Evolutionary conservation across 1,140 invertebrate species (phyloP).

Genomic region (Solen grandis): DNA sequence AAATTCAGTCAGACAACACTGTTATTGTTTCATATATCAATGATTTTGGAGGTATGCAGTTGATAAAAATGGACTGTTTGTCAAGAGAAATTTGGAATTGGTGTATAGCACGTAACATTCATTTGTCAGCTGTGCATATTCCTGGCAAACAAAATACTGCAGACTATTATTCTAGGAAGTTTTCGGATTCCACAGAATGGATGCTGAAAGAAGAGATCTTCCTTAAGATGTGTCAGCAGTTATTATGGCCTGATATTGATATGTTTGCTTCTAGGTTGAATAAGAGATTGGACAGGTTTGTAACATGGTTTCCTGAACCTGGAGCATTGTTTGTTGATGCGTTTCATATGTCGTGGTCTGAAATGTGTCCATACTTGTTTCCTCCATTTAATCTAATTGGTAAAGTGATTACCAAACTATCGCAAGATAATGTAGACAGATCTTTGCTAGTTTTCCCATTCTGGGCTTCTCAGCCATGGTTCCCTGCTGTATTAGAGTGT

Average conservation of each 20-base stretch:
- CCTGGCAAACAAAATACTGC: conserved; percentile 32
- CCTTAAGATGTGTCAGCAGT: background rate
- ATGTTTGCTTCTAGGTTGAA: conserved; percentile 48
- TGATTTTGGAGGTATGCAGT: conserved; percentile 43
- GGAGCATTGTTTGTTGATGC: background rate
- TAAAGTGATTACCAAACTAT: conserved; percentile 13
- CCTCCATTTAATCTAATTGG: conserved; percentile 4
- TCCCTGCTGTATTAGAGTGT: conserved; percentile 2
- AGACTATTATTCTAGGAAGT: conserved; percentile 26
- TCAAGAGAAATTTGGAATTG: conserved; percentile 48
- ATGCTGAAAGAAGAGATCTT: conserved; percentile 38
- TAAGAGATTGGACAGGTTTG: conserved; percentile 3
- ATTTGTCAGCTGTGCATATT: conserved; percentile 25
- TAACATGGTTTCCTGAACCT: conserved; percentile 30
- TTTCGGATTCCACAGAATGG: conserved; percentile 32
- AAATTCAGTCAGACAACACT: conserved; percentile 44
- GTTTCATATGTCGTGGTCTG: conserved; percentile 1
- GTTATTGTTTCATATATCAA: conserved; percentile 41
- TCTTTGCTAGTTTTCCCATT: conserved; percentile 3
- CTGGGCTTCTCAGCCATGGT: conserved; percentile 24
- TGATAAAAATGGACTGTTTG: conserved; percentile 10
- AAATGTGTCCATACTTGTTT: background rate
- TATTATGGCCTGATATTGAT: conserved; percentile 29
- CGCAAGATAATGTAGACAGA: conserved; percentile 12
- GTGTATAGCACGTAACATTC: conserved; percentile 36